Evolutionary conservation across 2,113 vertebrate species (phyloP).

Genomic region (Cnemophilus loriae): DNA sequence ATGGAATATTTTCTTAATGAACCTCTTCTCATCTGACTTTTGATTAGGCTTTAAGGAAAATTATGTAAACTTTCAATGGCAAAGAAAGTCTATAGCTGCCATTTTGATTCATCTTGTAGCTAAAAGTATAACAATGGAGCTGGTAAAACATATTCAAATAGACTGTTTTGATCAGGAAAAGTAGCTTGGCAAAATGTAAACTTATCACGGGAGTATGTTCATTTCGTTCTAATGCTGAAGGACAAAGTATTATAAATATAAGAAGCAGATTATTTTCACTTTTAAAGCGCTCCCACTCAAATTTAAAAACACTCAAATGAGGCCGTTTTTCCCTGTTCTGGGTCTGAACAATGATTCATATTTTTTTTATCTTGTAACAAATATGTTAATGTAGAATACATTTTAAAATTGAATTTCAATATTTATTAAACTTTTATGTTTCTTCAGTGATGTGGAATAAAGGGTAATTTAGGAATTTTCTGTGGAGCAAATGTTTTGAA

Average conservation of each 20-base stretch:
- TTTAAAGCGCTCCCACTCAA: neutral
- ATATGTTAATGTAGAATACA: neutral
- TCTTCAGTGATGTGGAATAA: neutral
- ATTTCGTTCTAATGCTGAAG: neutral
- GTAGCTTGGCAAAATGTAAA: neutral
- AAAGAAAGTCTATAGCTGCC: neutral
- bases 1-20: neutral
- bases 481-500: neutral
- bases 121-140: neutral
- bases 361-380: neutral
- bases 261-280: neutral
- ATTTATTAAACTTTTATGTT: neutral
- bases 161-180: neutral
- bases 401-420: neutral
- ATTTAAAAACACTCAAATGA: neutral
- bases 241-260: neutral
- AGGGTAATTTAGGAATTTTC: neutral
- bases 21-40: neutral
- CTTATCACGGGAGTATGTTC: neutral
- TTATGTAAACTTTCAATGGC: neutral
- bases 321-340: accelerated
- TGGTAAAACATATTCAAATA: neutral
- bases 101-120: neutral
- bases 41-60: neutral
- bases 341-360: neutral